phyloP scores from a whole-genome alignment of 64 coral and sea anemone species.

The Dendrophyllia cribrosa region DNA sequence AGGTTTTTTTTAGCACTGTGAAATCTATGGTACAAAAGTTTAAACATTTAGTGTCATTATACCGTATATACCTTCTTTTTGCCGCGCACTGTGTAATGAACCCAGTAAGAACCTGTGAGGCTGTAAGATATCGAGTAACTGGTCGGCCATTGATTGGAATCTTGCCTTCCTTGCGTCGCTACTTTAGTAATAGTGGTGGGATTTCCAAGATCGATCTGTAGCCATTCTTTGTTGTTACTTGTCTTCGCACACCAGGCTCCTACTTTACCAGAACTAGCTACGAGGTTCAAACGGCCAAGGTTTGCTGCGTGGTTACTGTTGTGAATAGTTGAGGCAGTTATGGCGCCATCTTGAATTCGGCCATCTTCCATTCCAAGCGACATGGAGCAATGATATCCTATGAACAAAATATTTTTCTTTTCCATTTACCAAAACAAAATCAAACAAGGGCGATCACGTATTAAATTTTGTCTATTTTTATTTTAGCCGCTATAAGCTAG shows the following conservation, averaged over 20 bases:
- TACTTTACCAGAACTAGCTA: neutral
- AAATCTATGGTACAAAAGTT: no score
- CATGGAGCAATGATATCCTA: slow-evolving; percentile 12
- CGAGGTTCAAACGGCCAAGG: slow-evolving; percentile 1
- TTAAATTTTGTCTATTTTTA: no score
- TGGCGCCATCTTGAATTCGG: neutral
- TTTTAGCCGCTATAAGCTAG: no score
- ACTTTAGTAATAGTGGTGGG: slow-evolving; percentile 19
- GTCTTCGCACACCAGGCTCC: slow-evolving; percentile 28
- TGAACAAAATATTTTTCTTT: neutral
- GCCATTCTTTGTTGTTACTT: slow-evolving; percentile 17
- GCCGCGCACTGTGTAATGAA: slow-evolving; percentile 4
- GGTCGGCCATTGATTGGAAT: neutral
- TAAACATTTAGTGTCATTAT: neutral
- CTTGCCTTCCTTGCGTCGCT: slow-evolving; percentile 39
- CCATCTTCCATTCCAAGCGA: slow-evolving; percentile 23
- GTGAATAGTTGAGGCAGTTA: neutral
- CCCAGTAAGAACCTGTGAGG: slow-evolving; percentile 15
- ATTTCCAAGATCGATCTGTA: slow-evolving; percentile 5
- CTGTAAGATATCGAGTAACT: slow-evolving; percentile 28
- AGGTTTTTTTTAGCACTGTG: neutral
- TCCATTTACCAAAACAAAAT: neutral
- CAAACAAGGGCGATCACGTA: no score
- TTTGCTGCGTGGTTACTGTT: neutral
- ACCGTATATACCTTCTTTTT: neutral